Conservation (phyloP, 2,113 vertebrate species). For the Chrysochloris asiatica region DNA sequence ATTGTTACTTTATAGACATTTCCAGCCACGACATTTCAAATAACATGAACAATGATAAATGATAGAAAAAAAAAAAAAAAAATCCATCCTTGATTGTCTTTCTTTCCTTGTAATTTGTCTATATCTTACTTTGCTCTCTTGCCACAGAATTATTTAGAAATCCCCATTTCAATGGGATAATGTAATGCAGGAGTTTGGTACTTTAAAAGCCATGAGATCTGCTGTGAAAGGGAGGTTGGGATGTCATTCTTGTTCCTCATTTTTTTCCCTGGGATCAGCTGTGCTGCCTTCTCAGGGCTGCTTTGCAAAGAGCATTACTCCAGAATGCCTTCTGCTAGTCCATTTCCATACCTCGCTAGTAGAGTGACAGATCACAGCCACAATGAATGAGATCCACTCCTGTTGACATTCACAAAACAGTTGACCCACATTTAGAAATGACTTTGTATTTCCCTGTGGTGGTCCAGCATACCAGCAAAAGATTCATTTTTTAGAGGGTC, state of each 20-base stretch:
- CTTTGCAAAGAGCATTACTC: neutral
- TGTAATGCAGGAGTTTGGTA: neutral
- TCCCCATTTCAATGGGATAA: neutral
- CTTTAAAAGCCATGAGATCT: neutral
- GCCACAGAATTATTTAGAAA: neutral
- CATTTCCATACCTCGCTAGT: neutral
- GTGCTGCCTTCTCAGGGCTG: neutral
- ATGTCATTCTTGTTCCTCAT: neutral
- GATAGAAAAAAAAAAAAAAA: neutral
- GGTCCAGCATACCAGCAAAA: neutral
- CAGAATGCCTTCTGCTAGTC: neutral
- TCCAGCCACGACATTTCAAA: neutral
- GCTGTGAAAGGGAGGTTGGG: neutral
- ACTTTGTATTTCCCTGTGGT: neutral
- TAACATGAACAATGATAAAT: neutral
- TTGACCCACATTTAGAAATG: constrained; percentile 45
- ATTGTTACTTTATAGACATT: constrained; percentile 38
- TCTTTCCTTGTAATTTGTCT: neutral
- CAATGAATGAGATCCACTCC: neutral
- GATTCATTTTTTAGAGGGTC: constrained; percentile 63
- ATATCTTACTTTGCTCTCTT: neutral
- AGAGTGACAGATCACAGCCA: neutral
- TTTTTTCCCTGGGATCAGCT: neutral
- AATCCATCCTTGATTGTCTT: neutral
- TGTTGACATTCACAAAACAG: constrained; percentile 36